Percentiles rank a stretch among this genome's conserved stretches.
Evolutionary conservation across 1,140 invertebrate species (phyloP).

Genomic region (Triops longicaudatus): DNA sequence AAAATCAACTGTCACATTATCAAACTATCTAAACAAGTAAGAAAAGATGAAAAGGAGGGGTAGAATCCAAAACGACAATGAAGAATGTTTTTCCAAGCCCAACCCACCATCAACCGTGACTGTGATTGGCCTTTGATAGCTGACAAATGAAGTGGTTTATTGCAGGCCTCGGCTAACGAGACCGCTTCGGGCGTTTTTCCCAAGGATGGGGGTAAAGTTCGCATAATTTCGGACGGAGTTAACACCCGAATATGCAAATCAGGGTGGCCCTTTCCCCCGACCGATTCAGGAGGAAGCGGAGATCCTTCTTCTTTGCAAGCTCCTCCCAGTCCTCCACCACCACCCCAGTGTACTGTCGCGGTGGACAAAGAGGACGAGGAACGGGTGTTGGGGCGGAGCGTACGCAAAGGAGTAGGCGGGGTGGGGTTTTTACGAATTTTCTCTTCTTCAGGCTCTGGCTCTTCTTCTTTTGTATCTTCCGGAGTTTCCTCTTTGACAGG

Average conservation of each 20-base stretch:
- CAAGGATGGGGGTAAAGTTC: constrained; percentile 69
- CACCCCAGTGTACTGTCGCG: constrained; percentile 16
- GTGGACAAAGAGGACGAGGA: constrained; percentile 28
- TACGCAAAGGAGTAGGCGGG: not conserved
- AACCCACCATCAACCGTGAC: constrained; percentile 2
- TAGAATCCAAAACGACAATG: not conserved
- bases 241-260: constrained; percentile 75
- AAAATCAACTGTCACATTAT: not conserved
- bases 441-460: too few species aligned
- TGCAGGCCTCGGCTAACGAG: not conserved
- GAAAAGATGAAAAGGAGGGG: not conserved
- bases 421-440: too few species aligned
- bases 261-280: constrained; percentile 29
- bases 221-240: constrained; percentile 76
- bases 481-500: constrained; percentile 20
- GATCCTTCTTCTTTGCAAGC: not conserved
- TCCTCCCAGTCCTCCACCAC: not conserved
- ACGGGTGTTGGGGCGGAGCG: constrained; percentile 24
- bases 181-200: constrained; percentile 40
- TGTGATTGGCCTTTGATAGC: not conserved
- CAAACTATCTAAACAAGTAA: not conserved
- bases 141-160: not conserved
- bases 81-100: not conserved
- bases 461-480: not conserved
- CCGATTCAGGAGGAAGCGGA: constrained; percentile 18